Percentiles rank a stretch among this genome's conserved stretches.
Evolutionary conservation across 2,797 vertebrate genomes (phyloP).

Genomic region (Zenarchopterus dispar): DNA sequence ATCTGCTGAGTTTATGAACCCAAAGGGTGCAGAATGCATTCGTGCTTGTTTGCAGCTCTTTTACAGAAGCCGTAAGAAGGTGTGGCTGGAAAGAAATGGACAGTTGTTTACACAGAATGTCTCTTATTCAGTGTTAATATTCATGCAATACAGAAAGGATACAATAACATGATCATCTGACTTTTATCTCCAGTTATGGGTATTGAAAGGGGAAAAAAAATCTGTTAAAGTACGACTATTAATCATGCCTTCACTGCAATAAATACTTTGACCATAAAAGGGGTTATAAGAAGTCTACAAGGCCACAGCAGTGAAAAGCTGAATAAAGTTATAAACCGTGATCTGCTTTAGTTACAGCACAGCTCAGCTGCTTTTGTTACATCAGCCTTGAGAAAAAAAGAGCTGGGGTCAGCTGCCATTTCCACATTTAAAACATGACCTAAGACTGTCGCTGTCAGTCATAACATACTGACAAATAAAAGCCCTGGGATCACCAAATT

Average conservation of each 20-base stretch:
- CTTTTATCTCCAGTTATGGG: neutral
- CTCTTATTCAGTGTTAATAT: no score
- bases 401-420: conserved; percentile 19
- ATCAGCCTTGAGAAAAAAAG: neutral
- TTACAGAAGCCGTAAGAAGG: no score
- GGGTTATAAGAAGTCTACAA: conserved; percentile 16
- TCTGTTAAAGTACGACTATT: neutral
- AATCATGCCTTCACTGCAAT: neutral
- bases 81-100: no score
- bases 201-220: neutral
- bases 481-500: neutral
- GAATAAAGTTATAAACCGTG: neutral
- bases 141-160: no score
- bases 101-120: no score
- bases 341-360: conserved; percentile 4
- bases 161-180: neutral
- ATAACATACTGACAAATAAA: neutral
- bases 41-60: neutral
- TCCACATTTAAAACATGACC: conserved; percentile 5
- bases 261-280: conserved; percentile 74
- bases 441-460: neutral
- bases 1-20: conserved; percentile 26
- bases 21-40: conserved; percentile 16
- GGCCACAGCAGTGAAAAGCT: neutral
- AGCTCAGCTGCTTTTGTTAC: conserved; percentile 3